Base-by-base conservation (phyloP, 53 echinoderm and acorn worm species). In the Luidia sarsii region DNA sequence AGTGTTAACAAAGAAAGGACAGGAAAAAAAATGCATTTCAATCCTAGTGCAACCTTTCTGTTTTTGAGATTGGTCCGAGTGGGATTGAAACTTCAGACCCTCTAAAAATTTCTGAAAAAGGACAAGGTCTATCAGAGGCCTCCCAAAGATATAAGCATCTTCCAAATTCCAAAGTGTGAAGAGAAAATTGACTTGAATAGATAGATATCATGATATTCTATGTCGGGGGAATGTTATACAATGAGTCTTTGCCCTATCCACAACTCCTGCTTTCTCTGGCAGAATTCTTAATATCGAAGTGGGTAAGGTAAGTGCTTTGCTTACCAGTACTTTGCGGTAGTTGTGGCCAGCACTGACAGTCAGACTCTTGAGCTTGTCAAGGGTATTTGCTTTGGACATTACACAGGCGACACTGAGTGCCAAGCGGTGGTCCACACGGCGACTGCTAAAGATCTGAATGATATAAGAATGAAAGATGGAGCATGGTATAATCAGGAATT, bases 311-410 rank as follows among this genome's bases (percentile, higher is more conserved):
- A 0, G 24, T n/a, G 25, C 13, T 7, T 14, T n/a, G 1, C 91
- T 45, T 73, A 97, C 97, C 74, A 93, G 54, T 24, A 97, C 80
- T 80, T 89, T 97, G 83, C 83, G 91, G 84, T 94, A 97, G 84
- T 93, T 91, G 24, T 90, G 93, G 13, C 93, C 97, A 67, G 93
- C 84, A 48, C 72, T 57, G 33, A 56, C 72, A 48, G 71, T 73
- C 19, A 97, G 75, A 18, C 79, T 75, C 33, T 93, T 85, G 15
- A 97, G 65, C 48, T 85, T 91, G 4, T 81, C 83, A 10, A 88
- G 52, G 49, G 91, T 86, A 33, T 29, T 39, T 48, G 73, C 48
- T 31, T 86, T 85, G 5, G 87, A 55, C 33, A 91, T 48, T 11
- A 94, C 75, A 39, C 69, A 64, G 13, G 87, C 86, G 54, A 85